Evolutionary conservation across 2,888 invertebrate species (phyloP), one percentile per base, ranked within the genome.

Genomic region (Lepeophtheirus nordmannii): DNA sequence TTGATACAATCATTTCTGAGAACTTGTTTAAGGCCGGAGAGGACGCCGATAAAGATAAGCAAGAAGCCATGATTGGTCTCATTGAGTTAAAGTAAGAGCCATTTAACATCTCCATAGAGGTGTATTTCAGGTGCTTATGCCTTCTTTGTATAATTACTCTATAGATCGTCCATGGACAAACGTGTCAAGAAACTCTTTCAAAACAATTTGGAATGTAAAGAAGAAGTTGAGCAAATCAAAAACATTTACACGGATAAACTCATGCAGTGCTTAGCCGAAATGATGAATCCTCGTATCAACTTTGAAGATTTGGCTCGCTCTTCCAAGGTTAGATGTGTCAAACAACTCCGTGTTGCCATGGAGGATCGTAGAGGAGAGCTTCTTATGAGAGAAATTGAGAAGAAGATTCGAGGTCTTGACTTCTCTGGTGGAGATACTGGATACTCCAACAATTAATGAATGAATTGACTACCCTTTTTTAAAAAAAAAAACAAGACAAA

Each of bases 161-260:
- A n/a, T n/a, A 61, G 61, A 37, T 63, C 63, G 5, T 40, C 56
- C 20, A 63, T 63, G 63, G 63, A 63, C 23, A 53, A 63, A 20
- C 46, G 63, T 10, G 63, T 63, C 14, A 46, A 53, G 23, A 22
- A 46, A 23, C 56, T 63, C 1, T 63, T 63, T 53, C 22, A 56
- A 20, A 53, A 63, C 22, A 63, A 56, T 38, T 17, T 63, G 23
- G 22, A 56, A 56, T 63, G 63, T 56, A 20, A 46, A n/a, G 63
- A 63, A 22, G 63, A 63, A 37, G 63, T 63, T 17, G 38, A 56
- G 10, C 63, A 63, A n/a, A 20, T 63, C 23, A 63, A 63, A 22
- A 63, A 63, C 23, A 53, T 63, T 30, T 63, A 63, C 56, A 53
- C 38, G 30, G 20, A 63, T 30, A 38, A 46, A 53, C 37, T 61